phyloP scores from a whole-genome alignment of 2,888 invertebrate species.

The Oligia fasciuncula region DNA sequence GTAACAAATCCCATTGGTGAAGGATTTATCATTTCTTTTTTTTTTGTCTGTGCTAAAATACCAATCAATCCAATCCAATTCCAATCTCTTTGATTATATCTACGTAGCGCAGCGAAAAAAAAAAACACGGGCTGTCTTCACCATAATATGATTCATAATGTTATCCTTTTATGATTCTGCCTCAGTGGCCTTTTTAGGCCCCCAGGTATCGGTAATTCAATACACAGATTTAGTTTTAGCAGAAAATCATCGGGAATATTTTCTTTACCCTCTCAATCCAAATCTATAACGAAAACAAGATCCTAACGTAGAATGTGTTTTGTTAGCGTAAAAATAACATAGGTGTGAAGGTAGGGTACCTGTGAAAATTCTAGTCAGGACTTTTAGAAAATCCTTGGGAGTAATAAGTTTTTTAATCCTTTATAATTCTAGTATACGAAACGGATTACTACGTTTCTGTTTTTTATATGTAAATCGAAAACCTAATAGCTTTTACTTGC shows the following conservation, averaged over 20 bases:
- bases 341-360: background rate
- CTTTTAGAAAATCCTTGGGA: slow-evolving; percentile 50
- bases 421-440: too few species aligned
- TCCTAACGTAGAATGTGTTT: background rate
- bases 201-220: background rate
- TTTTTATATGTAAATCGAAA: background rate
- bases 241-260: background rate
- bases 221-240: background rate
- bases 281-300: slow-evolving; percentile 7
- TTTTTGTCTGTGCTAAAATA: too few species aligned
- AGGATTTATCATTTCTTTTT: too few species aligned
- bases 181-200: too few species aligned
- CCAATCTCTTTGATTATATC: too few species aligned
- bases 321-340: slow-evolving; percentile 14
- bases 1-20: too few species aligned
- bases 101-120: too few species aligned
- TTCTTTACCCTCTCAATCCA: background rate
- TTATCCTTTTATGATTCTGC: too few species aligned
- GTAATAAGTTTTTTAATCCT: too few species aligned
- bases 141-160: too few species aligned
- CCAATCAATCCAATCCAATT: too few species aligned
- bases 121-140: too few species aligned
- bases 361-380: slow-evolving; percentile 47
- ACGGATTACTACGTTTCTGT: slow-evolving; percentile 10
- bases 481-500: background rate